These are phyloP conservation scores for Eremophila alpestris DNA, from an alignment of 2,797 vertebrate genomes.

Conservation along the genomic window DNA sequence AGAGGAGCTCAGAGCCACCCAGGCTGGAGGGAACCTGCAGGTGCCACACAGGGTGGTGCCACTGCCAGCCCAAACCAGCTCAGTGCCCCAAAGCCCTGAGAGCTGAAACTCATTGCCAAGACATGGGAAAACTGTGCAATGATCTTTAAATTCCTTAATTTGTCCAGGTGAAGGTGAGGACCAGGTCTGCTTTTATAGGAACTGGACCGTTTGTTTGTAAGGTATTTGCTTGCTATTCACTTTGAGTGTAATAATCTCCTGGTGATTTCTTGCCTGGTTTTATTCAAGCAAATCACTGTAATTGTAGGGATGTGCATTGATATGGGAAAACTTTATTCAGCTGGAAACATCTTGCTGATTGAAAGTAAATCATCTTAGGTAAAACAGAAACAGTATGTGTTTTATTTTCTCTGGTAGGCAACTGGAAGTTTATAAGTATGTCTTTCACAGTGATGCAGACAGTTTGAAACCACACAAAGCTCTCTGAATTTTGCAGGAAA, in stretches of 20 bases:
- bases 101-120: background rate
- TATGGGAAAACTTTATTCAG: constrained; percentile 4
- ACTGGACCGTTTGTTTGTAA: background rate
- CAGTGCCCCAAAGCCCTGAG: accelerated
- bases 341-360: constrained; percentile 36
- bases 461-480: background rate
- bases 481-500: background rate
- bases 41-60: background rate
- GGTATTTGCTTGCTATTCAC: background rate
- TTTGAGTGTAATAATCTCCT: background rate
- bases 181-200: background rate
- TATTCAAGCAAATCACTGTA: constrained; percentile 9
- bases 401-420: constrained; percentile 1
- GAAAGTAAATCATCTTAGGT: constrained; percentile 35
- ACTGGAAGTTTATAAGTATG: background rate
- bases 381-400: constrained; percentile 21
- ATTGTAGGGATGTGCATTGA: constrained; percentile 9
- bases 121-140: background rate
- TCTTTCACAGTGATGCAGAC: background rate
- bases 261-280: constrained; percentile 9
- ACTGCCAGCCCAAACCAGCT: background rate
- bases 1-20: background rate
- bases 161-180: background rate
- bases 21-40: accelerated
- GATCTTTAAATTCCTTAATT: background rate